phyloP scores from a whole-genome alignment of 2,888 invertebrate genomes.

The Prosapia bicincta region DNA sequence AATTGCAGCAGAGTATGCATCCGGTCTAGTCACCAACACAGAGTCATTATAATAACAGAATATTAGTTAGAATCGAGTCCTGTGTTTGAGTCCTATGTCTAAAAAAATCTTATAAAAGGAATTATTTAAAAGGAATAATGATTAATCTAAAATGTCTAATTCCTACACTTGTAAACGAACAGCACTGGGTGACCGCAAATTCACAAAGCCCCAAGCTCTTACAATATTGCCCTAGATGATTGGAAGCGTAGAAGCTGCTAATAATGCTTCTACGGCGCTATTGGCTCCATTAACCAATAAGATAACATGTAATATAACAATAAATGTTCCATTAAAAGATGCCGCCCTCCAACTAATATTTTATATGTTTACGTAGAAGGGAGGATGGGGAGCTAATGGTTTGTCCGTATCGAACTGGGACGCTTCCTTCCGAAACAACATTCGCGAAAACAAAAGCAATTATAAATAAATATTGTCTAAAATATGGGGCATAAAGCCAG shows the following conservation, averaged over 20 bases:
- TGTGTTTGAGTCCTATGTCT: too few species aligned
- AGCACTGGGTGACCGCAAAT: too few species aligned
- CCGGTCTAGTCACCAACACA: too few species aligned
- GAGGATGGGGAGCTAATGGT: not conserved
- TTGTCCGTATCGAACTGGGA: not conserved
- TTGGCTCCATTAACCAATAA: not conserved
- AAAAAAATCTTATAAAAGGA: too few species aligned
- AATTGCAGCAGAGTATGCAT: too few species aligned
- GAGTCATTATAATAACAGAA: too few species aligned
- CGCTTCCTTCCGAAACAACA: not conserved
- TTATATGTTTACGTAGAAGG: slow-evolving; percentile 7
- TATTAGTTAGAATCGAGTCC: too few species aligned
- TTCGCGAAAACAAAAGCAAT: not conserved
- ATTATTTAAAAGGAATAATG: too few species aligned
- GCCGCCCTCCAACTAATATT: slow-evolving; percentile 17
- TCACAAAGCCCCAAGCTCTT: too few species aligned
- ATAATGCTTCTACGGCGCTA: not conserved
- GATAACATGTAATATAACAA: slow-evolving; percentile 28
- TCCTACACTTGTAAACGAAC: too few species aligned
- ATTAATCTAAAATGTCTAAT: too few species aligned
- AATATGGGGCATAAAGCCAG: not conserved
- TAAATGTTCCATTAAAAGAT: slow-evolving; percentile 27
- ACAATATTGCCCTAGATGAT: too few species aligned
- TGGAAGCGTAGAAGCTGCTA: not conserved
- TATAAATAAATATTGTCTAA: not conserved